phyloP scores from a whole-genome alignment of 2,113 vertebrate genomes.

The Calcarius ornatus region DNA sequence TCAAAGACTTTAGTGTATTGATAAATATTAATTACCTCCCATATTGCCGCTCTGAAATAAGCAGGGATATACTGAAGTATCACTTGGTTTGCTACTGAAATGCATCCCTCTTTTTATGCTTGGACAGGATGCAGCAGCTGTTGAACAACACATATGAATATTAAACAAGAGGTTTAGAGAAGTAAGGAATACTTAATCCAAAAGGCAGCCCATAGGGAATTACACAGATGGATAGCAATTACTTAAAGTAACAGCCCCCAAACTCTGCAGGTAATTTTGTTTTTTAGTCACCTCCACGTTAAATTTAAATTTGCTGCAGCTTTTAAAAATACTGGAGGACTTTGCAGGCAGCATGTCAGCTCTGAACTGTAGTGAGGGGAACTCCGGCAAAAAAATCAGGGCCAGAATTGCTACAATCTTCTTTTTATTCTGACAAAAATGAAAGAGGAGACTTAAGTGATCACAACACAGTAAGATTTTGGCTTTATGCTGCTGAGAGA shows the following conservation, averaged over 20 bases:
- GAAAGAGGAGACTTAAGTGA: not conserved
- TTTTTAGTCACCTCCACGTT: not conserved
- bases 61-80: not conserved
- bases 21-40: not conserved
- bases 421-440: not conserved
- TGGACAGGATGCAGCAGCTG: not conserved
- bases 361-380: not conserved
- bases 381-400: not conserved
- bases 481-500: not conserved
- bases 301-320: not conserved
- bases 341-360: not conserved
- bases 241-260: not conserved
- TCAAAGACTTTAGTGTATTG: not conserved
- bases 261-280: not conserved
- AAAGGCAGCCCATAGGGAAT: not conserved
- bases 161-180: slow-evolving; percentile 16
- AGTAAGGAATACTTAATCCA: slow-evolving; percentile 18
- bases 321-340: not conserved
- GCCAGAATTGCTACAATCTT: not conserved
- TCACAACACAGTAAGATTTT: not conserved
- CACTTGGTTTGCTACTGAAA: not conserved
- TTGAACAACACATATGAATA: slow-evolving; percentile 21
- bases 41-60: not conserved
- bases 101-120: not conserved
- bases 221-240: not conserved